A percentile compares a stretch with the other conserved stretches of the same genome.
These are phyloP conservation scores for Ctenopoma multispine DNA, from an alignment of 2,797 vertebrate species.

Conservation along the genomic window DNA sequence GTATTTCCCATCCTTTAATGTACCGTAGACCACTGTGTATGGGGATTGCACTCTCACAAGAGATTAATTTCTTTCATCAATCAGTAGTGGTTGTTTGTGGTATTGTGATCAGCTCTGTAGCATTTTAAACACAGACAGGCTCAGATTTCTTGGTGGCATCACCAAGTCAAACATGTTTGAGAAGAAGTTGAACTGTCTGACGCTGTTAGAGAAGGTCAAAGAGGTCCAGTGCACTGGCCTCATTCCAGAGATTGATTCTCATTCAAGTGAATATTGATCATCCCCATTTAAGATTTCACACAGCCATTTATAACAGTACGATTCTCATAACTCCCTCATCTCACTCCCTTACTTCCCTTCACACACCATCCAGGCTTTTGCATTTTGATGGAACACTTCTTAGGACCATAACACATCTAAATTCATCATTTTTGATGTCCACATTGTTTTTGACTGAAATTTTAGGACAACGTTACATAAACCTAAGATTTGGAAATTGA, in stretches of 20 bases:
- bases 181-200: conserved; percentile 8
- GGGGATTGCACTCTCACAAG: conserved; percentile 3
- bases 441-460: not conserved
- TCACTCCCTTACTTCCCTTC: conserved; percentile 24
- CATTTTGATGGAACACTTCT: not conserved
- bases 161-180: conserved; percentile 9
- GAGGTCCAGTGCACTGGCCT: conserved; percentile 63
- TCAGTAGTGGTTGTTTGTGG: conserved; percentile 30
- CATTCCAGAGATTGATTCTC: conserved; percentile 76
- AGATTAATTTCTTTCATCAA: conserved; percentile 24
- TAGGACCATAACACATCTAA: too few species aligned
- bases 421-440: not conserved
- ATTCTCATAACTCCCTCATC: conserved; percentile 50
- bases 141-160: conserved; percentile 14
- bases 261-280: conserved; percentile 78
- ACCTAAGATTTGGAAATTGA: too few species aligned
- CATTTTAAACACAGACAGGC: conserved; percentile 14
- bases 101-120: conserved; percentile 11
- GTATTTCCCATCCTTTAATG: conserved; percentile 15
- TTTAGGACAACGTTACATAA: not conserved
- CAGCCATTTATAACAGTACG: conserved; percentile 66
- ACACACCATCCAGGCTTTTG: conserved; percentile 1
- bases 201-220: not conserved
- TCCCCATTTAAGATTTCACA: conserved; percentile 72
- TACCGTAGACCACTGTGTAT: not conserved